Evolutionary conservation across 2,113 vertebrate species (phyloP).

Genomic region (Heterotis niloticus): DNA sequence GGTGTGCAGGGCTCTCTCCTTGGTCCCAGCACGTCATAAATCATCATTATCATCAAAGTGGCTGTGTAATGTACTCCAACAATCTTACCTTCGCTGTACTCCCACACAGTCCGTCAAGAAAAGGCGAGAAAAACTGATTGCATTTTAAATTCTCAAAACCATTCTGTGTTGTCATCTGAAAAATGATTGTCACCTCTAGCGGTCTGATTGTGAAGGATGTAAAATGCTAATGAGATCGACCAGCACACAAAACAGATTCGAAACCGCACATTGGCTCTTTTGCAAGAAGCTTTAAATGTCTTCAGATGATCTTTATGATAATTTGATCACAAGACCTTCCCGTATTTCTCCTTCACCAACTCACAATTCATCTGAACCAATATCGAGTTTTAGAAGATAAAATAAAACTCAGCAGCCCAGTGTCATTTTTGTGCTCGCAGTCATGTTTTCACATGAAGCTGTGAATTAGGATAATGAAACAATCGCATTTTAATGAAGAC

Average conservation of each 20-base stretch:
- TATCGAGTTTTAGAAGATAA: neutral
- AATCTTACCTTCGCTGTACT: neutral
- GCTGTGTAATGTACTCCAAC: neutral
- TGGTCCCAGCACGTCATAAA: neutral
- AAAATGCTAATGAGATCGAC: no score
- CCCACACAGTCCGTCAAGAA: neutral
- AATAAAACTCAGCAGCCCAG: neutral
- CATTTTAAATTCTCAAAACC: neutral
- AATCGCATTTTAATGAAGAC: neutral
- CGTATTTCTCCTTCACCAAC: neutral
- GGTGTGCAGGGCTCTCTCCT: neutral
- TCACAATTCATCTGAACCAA: neutral
- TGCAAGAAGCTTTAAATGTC: neutral
- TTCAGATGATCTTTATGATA: neutral
- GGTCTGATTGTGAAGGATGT: no score
- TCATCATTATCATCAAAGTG: neutral
- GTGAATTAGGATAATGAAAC: slow-evolving; percentile 26
- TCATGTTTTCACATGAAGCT: slow-evolving; percentile 13
- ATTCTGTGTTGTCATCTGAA: no score
- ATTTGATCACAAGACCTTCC: neutral
- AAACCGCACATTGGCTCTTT: no score
- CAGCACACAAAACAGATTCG: no score
- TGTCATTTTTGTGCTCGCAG: slow-evolving; percentile 1
- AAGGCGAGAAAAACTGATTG: neutral
- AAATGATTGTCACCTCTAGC: no score